Percentiles rank a stretch among this genome's conserved stretches.
phyloP scores from a whole-genome alignment of 2,113 vertebrate genomes.

The Globicephala melas region DNA sequence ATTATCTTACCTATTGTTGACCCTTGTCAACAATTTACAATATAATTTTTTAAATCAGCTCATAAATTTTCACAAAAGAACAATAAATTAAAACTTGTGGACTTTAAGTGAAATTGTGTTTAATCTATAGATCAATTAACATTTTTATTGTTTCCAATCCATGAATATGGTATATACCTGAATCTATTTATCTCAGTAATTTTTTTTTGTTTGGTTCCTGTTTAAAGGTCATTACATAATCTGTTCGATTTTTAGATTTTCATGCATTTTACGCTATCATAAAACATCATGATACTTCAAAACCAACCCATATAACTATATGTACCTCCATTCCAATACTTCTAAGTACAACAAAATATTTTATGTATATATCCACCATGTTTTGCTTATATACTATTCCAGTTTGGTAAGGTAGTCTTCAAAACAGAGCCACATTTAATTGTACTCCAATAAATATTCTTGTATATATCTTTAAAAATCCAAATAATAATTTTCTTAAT shows the following conservation, averaged over 20 bases:
- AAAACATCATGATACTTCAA: not conserved
- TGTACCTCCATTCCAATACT: not conserved
- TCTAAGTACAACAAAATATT: not conserved
- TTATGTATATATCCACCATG: not conserved
- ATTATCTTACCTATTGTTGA: not conserved
- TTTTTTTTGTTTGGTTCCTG: not conserved
- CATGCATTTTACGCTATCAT: not conserved
- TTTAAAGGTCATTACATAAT: not conserved
- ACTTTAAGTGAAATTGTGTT: not conserved
- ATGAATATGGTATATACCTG: not conserved
- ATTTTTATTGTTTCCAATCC: not conserved
- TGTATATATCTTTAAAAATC: not conserved
- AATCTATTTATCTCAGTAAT: not conserved
- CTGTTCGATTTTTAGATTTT: not conserved
- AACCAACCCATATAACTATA: not conserved
- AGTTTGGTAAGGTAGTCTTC: not conserved
- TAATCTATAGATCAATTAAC: not conserved
- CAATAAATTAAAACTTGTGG: not conserved
- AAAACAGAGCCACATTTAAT: not conserved
- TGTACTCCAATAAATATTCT: not conserved
- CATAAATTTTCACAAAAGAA: not conserved
- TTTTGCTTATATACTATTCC: not conserved
- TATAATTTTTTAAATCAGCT: not conserved
- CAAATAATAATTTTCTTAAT: not conserved
- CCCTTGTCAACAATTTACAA: not conserved